These are phyloP conservation scores for Drosophila demipolita DNA, from an alignment of 2,888 invertebrate species.

Conservation along the genomic window DNA sequence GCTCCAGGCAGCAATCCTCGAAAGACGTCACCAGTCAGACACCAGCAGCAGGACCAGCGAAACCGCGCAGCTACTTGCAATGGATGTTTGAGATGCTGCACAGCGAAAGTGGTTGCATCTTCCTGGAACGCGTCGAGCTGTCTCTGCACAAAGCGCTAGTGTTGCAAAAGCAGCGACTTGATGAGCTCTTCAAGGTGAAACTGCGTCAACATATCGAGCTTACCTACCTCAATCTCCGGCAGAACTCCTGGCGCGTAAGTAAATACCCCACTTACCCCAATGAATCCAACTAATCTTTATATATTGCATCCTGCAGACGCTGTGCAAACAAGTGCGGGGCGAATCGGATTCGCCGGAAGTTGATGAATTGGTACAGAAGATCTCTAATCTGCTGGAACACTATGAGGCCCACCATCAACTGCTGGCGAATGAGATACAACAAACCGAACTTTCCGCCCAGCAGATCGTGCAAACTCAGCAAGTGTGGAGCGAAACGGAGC, in stretches of 20 bases:
- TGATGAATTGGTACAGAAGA: constrained; percentile 68
- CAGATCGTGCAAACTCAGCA: constrained; percentile 48
- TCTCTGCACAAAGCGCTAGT: constrained; percentile 79
- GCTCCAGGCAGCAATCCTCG: not conserved
- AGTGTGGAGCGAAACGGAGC: constrained; percentile 31
- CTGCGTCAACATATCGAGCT: constrained; percentile 80
- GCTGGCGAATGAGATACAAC: constrained; percentile 69
- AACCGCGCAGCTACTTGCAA: constrained; percentile 74
- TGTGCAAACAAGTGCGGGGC: constrained; percentile 59
- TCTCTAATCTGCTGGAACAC: constrained; percentile 75
- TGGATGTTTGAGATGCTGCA: constrained; percentile 84
- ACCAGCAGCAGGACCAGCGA: constrained; percentile 3
- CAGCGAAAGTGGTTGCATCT: constrained; percentile 79
- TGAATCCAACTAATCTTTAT: not conserved
- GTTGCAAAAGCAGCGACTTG: constrained; percentile 76
- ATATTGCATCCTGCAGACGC: constrained; percentile 49
- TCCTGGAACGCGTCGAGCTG: constrained; percentile 82
- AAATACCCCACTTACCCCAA: too few relatives aligned
- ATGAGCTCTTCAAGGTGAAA: constrained; percentile 74
- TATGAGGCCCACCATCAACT: constrained; percentile 77
- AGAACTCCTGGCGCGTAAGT: constrained; percentile 80
- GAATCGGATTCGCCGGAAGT: constrained; percentile 52
- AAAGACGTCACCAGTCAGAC: constrained; percentile 20
- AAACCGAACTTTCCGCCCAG: constrained; percentile 53
- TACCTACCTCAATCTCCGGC: constrained; percentile 76